Percentiles rank a stretch among this genome's conserved stretches.
These are phyloP conservation scores for Tympanoctomys barrerae DNA, from an alignment of 2,797 vertebrate species.

Conservation along the genomic window DNA sequence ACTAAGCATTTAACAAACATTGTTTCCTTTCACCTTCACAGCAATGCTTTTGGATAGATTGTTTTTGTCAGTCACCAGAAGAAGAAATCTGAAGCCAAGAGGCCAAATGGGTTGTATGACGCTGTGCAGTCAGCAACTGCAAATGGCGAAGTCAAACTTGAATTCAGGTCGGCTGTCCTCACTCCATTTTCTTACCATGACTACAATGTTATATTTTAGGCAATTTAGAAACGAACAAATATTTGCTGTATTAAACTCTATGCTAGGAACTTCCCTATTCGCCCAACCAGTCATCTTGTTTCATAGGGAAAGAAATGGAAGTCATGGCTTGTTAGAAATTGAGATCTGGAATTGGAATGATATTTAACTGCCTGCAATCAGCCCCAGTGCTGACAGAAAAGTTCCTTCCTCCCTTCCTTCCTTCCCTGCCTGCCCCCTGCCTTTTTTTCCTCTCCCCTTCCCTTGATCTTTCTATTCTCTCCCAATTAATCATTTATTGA, in stretches of 20 bases:
- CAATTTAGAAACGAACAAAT: neutral
- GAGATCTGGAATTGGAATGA: neutral
- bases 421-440: neutral
- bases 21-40: slow-evolving; percentile 51
- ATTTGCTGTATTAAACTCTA: neutral
- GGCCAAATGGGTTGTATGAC: neutral
- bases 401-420: neutral
- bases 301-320: neutral
- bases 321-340: neutral
- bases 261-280: neutral
- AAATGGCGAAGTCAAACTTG: slow-evolving; percentile 40
- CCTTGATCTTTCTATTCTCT: neutral
- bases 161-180: slow-evolving; percentile 18
- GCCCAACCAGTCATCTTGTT: neutral
- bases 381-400: neutral
- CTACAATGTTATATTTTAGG: neutral
- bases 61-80: slow-evolving; percentile 37
- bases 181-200: neutral
- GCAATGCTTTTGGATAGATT: neutral
- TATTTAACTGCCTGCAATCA: neutral
- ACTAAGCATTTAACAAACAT: slow-evolving; percentile 1
- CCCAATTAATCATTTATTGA: neutral
- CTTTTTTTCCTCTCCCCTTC: too few species aligned
- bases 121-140: neutral
- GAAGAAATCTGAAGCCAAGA: slow-evolving; percentile 15